Percentiles rank a stretch among this genome's conserved stretches.
Conservation (phyloP, 1,140 invertebrate genomes). For the Stegodyphus dumicola region DNA sequence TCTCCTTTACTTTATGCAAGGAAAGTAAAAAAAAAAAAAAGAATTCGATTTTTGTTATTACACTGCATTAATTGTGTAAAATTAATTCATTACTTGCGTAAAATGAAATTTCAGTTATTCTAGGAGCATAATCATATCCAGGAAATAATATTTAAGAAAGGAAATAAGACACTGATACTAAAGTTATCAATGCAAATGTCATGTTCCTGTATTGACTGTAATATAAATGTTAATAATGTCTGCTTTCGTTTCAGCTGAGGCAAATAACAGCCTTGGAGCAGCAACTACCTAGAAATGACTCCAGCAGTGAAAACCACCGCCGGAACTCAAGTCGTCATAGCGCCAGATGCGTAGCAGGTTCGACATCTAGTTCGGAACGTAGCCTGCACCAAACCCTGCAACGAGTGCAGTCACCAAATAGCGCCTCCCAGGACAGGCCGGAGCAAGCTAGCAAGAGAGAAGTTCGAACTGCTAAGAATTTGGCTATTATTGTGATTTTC, state of each 20-base stretch:
- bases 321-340: neutral
- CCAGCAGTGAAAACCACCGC: neutral
- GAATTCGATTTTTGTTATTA: too few species aligned
- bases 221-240: neutral
- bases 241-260: constrained; percentile 39
- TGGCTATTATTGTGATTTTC: constrained; percentile 89
- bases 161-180: neutral
- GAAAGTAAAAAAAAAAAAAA: too few species aligned
- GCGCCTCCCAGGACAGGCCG: neutral
- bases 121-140: too few species aligned
- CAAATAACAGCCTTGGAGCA: constrained; percentile 49
- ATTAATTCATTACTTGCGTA: too few species aligned
- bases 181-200: neutral
- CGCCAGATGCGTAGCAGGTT: neutral
- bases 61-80: too few species aligned
- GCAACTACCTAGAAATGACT: constrained; percentile 30
- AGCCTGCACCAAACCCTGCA: constrained; percentile 36
- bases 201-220: neutral
- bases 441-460: constrained; percentile 74
- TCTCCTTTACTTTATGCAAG: too few species aligned
- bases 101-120: too few species aligned
- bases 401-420: neutral
- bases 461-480: constrained; percentile 89
- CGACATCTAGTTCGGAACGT: constrained; percentile 51
- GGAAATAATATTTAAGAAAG: too few species aligned